Evolutionary conservation across 2,113 vertebrate genomes (phyloP).

Genomic region (Macaca nemestrina): DNA sequence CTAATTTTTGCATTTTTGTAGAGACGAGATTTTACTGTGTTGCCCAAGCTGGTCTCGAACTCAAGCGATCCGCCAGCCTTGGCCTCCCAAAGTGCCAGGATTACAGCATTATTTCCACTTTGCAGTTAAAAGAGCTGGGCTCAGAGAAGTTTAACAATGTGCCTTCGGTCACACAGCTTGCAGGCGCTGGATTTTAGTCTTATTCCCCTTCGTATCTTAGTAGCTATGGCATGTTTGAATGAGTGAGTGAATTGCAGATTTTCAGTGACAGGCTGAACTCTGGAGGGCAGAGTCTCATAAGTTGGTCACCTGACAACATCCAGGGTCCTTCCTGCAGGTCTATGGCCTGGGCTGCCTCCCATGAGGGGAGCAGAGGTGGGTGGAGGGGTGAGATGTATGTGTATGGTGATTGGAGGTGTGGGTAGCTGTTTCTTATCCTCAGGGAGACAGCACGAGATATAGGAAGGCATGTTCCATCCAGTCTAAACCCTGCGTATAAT

Average conservation of each 20-base stretch:
- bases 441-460: neutral
- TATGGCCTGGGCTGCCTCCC: neutral
- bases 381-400: no score
- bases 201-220: neutral
- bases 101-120: neutral
- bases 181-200: neutral
- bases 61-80: no score
- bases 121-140: neutral
- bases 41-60: no score
- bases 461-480: neutral
- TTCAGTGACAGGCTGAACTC: neutral
- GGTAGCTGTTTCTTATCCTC: neutral
- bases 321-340: neutral
- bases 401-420: neutral
- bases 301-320: neutral
- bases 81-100: no score
- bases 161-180: neutral
- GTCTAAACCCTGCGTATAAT: neutral
- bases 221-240: neutral
- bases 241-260: neutral
- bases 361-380: neutral
- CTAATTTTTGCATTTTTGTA: no score
- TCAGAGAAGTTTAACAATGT: neutral
- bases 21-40: no score
- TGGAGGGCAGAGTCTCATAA: neutral